Base-by-base conservation (phyloP, 2,888 invertebrate species). In the Toxonevra muliebris region DNA sequence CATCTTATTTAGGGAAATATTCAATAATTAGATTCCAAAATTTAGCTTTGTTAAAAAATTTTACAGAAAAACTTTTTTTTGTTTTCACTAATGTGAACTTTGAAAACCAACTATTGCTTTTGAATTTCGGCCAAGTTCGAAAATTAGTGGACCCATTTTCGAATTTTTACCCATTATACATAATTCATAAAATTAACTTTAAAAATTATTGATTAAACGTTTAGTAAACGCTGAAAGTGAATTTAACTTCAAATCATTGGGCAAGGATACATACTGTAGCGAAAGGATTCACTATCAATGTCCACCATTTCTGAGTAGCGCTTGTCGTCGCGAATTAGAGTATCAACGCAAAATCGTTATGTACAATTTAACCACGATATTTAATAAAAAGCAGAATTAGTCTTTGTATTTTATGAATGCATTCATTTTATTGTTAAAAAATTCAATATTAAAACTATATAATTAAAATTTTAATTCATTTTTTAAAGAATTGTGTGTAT, bases 201-300 rank as follows among this genome's bases (percentile, higher is more conserved):
- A 30, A 30, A 52, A 41, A 40, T 41, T 30, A 41, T 58, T 63
- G 30, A 17, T 52, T 52, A 45, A 57, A 60, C 50, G 48, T 55
- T 12, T 81, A 92, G 92, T 91, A 74, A 81, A 87, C 70, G 88
- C 91, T 0, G 79, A 86, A 66, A 89, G 91, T 66, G 87, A 89
- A 76, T 91, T 91, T 76, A 86, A 86, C 75, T 91, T 91, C 73
- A 83, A 82, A 12, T 79, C 82, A 15, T 79, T 85, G 0, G 86
- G 87, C 42, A 69, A 73, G 7, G 86, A 87, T 71, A 88, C 89
- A 0, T 83, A 86, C 60, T 89, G 89, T 74, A 83, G 84, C 20
- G 92, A 92, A 82, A 80, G 74, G 60, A 76, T 84, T 10, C 83
- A 84, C 19, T 91, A 90, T 78, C 88, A 91, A 78, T 92, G 92